Base-by-base conservation (phyloP, 2,113 vertebrate species). In the Alethe castanea region DNA sequence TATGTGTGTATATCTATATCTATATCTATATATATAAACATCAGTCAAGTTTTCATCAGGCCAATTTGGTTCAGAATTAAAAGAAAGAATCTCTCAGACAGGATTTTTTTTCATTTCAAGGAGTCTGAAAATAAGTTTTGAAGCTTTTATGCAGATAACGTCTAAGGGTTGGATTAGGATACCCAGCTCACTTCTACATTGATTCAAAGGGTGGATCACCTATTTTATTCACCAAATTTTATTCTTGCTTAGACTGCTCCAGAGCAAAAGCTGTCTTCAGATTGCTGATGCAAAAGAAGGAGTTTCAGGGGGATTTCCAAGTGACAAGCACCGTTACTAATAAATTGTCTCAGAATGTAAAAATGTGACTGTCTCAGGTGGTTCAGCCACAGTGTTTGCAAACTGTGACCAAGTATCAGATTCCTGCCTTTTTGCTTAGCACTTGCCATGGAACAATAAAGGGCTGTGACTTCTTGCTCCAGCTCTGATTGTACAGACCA, bases 341-440 rank as follows among this genome's bases (percentile, higher is more conserved):
- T 96, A 97, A 97, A 97, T 97, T 95, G 70, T 84, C 89, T 97
- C 93, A 95, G 94, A 96, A 97, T 92, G 95, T 95, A 96, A 96
- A 97, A 97, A 95, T 36, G 78, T 97, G 96, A 98, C 97, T 98
- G 59, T 92, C 82, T 97, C 91, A 97, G 96, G 96, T 98, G 93
- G 93, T 96, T 97, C 96, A 95, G 86, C 59, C 95, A 56, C 94
- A 95, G 90, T 98, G 98, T 99, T 99, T 99, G 98, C 98, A 98
- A 98, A 98, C 98, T 98, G 94, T 98, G 97, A 97, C 84, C 94
- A 96, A 96, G 97, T 98, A 97, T 98, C 96, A 29, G 85, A 96
- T 98, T 98, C 90, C 96, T 93, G 88, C 88, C 91, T 97, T 98
- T 98, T 88, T 89, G 88, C 77, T 93, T 79, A 94, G 96, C 95